Conservation (phyloP, 2,888 invertebrate species). For the Macaria liturata region DNA sequence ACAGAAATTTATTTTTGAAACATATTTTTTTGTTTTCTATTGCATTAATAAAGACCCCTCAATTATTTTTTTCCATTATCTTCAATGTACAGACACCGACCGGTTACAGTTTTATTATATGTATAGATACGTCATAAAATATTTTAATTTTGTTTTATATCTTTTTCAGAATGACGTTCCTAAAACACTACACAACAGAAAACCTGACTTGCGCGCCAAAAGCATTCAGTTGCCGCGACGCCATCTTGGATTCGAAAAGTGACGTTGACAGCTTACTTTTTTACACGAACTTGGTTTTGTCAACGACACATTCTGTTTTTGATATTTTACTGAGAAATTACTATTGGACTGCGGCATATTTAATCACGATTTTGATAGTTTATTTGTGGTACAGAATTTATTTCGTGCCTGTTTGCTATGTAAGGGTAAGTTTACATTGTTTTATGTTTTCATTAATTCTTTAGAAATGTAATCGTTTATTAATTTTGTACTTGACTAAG, state of each 20-base stretch:
- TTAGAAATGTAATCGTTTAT: no score
- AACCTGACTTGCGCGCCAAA: constrained; percentile 1
- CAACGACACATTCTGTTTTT: not conserved
- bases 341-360: not conserved
- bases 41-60: no score
- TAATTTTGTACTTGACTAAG: no score
- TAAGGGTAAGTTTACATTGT: constrained; percentile 4
- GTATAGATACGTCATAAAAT: no score
- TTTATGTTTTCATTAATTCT: no score
- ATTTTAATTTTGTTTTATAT: not conserved
- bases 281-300: constrained; percentile 2
- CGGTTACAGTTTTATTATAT: no score
- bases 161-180: constrained; percentile 7
- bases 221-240: not conserved
- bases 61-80: no score
- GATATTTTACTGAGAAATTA: not conserved
- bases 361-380: not conserved
- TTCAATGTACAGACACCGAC: no score
- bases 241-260: constrained; percentile 5
- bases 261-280: constrained; percentile 3
- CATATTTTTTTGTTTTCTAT: no score
- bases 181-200: not conserved
- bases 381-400: constrained; percentile 6
- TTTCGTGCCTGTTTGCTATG: constrained; percentile 5
- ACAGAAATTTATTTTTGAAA: no score